These are phyloP conservation scores for Eilema caniola DNA, from an alignment of 2,888 invertebrate species.

Conservation along the genomic window DNA sequence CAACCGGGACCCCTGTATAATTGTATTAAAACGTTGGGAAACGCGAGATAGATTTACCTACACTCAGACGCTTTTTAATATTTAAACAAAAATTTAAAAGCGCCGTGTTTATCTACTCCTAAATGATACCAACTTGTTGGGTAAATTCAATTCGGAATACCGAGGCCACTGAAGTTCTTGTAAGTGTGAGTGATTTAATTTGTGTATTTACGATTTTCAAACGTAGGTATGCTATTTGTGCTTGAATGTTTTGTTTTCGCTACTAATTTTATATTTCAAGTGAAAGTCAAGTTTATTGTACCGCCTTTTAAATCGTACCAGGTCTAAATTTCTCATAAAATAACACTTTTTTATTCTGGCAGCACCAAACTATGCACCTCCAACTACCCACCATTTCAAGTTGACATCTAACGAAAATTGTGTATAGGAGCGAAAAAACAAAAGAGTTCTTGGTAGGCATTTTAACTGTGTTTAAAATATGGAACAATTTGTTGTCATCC, in stretches of 20 bases:
- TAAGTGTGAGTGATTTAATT: not conserved
- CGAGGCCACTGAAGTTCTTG: not conserved
- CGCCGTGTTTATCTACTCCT: constrained; percentile 35
- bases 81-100: constrained; percentile 52
- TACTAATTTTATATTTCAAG: not conserved
- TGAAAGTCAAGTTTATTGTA: too few relatives aligned
- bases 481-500: too few relatives aligned
- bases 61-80: constrained; percentile 54
- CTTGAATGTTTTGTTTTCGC: not conserved
- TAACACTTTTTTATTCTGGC: too few relatives aligned
- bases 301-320: too few relatives aligned
- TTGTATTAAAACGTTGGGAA: constrained; percentile 66
- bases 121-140: constrained; percentile 30
- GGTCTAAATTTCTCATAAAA: too few relatives aligned
- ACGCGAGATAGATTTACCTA: constrained; percentile 54
- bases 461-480: too few relatives aligned
- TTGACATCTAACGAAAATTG: too few relatives aligned
- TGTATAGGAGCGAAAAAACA: too few relatives aligned
- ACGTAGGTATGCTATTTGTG: not conserved
- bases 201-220: constrained; percentile 1
- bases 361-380: too few relatives aligned
- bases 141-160: constrained; percentile 32
- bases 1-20: constrained; percentile 60
- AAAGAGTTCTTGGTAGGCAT: too few relatives aligned
- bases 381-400: too few relatives aligned